Evolutionary conservation across 2,888 invertebrate genomes (phyloP).

Genomic region (Acanthosepion esculentum): DNA sequence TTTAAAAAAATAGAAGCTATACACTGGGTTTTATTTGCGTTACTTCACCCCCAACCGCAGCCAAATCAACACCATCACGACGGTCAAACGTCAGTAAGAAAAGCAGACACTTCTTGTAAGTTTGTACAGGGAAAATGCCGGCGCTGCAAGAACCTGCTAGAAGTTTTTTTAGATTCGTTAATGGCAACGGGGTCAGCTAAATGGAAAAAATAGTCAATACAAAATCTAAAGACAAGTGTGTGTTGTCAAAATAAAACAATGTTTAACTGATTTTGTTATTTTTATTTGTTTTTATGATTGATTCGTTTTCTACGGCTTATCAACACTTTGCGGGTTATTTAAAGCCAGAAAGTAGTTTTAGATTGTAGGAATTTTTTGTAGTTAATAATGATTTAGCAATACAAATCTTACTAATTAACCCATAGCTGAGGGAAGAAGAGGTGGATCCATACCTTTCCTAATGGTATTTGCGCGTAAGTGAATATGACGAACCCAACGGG

Average conservation of each 20-base stretch:
- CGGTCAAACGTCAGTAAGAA: not conserved
- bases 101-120: not conserved
- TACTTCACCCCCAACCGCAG: not conserved
- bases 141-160: not conserved
- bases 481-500: too few relatives aligned
- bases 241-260: not conserved
- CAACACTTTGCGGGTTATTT: too few relatives aligned
- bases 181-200: not conserved
- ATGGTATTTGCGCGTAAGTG: too few relatives aligned
- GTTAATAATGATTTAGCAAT: too few relatives aligned
- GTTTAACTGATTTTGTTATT: not conserved
- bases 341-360: too few relatives aligned
- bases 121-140: not conserved
- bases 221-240: not conserved
- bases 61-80: not conserved
- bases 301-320: too few relatives aligned
- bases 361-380: too few relatives aligned
- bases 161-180: conserved; percentile 33
- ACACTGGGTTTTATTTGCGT: not conserved
- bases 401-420: too few relatives aligned
- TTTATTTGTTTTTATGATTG: not conserved
- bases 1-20: too few relatives aligned
- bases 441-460: too few relatives aligned
- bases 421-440: too few relatives aligned
- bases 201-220: not conserved